Evolutionary conservation across 2,888 invertebrate species (phyloP).

Genomic region (Eupithecia tripunctaria): DNA sequence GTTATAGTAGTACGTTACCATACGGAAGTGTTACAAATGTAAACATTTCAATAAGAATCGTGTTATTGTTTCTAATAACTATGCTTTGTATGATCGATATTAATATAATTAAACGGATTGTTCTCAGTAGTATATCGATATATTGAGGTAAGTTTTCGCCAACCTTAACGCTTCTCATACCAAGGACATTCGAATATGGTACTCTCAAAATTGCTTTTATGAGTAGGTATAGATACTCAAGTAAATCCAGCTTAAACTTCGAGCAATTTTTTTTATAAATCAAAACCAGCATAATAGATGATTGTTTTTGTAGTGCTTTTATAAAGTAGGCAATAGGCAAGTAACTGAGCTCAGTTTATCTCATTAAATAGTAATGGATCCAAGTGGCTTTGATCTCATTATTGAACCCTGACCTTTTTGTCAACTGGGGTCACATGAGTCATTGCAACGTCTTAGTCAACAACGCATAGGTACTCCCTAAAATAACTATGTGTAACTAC

Average conservation of each 20-base stretch:
- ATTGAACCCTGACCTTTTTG: conserved; percentile 39
- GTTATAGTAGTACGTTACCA: background rate
- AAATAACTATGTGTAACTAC: background rate
- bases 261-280: background rate
- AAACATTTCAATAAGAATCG: background rate
- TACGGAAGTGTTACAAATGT: background rate
- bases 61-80: background rate
- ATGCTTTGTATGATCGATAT: background rate
- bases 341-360: conserved; percentile 33
- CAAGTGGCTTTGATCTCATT: conserved; percentile 41
- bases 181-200: background rate
- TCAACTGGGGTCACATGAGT: conserved; percentile 34
- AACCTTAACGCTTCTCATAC: background rate
- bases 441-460: conserved; percentile 11
- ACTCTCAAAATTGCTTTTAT: background rate
- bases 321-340: background rate
- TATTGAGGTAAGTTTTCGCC: background rate
- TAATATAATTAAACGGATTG: background rate
- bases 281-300: background rate
- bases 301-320: background rate
- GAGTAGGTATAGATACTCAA: too few species aligned
- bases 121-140: background rate
- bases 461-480: background rate
- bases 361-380: conserved; percentile 41
- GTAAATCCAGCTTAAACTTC: background rate